Conservation (phyloP, 2,113 vertebrate genomes). For the Hippocampus barbouri region DNA sequence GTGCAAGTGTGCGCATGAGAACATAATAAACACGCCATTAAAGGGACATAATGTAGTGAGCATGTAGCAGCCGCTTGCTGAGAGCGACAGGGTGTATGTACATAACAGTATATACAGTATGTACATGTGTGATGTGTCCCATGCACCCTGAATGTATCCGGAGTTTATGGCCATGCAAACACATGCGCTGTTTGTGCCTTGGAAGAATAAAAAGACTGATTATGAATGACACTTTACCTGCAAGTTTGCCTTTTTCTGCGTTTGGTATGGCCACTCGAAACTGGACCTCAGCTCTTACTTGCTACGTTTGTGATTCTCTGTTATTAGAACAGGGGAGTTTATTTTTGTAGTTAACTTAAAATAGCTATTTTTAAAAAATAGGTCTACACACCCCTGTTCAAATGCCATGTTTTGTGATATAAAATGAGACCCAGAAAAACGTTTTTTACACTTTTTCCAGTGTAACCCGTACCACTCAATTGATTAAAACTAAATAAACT, state of each 20-base stretch:
- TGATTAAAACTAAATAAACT: no score
- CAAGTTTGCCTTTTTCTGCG: background rate
- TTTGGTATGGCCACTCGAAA: no score
- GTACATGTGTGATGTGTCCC: constrained; percentile 44
- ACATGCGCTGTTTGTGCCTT: constrained; percentile 74
- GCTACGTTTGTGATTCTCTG: no score
- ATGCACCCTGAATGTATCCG: constrained; percentile 66
- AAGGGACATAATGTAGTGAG: constrained; percentile 25
- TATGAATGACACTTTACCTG: constrained; percentile 3
- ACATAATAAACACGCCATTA: background rate
- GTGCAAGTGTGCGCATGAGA: constrained; percentile 13
- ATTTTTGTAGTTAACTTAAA: no score
- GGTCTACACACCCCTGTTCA: no score
- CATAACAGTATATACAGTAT: constrained; percentile 7
- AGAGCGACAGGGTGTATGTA: constrained; percentile 36
- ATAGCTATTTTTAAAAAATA: no score
- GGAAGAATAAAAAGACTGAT: constrained; percentile 67
- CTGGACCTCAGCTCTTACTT: no score
- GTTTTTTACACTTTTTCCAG: no score
- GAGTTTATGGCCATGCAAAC: constrained; percentile 65
- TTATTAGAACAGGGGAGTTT: no score
- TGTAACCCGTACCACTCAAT: no score
- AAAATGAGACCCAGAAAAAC: no score
- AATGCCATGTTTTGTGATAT: no score
- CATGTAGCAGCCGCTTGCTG: constrained; percentile 51